Percentiles rank a stretch among this genome's conserved stretches.
Conservation (phyloP, 1,140 invertebrate genomes). For the Temnothorax longispinosus region DNA sequence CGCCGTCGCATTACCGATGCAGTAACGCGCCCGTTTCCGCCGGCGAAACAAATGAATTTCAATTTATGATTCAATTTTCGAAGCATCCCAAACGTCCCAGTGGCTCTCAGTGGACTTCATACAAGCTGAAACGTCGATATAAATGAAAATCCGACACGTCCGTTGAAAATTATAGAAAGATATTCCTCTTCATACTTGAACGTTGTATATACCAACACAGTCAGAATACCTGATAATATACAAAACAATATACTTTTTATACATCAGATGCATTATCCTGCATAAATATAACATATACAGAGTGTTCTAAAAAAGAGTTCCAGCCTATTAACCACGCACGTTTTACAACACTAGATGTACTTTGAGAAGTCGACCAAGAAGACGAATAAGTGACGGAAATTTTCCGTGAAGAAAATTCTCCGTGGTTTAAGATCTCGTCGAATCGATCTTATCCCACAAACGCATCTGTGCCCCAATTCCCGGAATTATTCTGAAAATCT, state of each 20-base stretch:
- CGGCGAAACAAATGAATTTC: slow-evolving; percentile 69
- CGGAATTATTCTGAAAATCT: slow-evolving; percentile 19
- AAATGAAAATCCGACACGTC: neutral
- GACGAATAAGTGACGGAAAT: neutral
- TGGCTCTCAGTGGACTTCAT: neutral
- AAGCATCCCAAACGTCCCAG: slow-evolving; percentile 41
- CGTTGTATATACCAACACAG: too few relatives aligned
- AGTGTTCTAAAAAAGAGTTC: neutral
- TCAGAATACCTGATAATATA: neutral
- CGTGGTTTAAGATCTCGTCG: neutral
- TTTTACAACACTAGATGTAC: too few relatives aligned
- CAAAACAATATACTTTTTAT: neutral
- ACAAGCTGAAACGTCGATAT: neutral
- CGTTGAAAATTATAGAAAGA: slow-evolving; percentile 19
- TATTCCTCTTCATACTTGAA: neutral
- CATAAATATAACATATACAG: neutral
- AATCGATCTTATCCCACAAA: neutral
- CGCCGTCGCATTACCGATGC: slow-evolving; percentile 60
- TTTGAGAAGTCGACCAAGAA: neutral
- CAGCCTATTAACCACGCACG: neutral
- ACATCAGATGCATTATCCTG: neutral
- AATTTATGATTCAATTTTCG: slow-evolving; percentile 77
- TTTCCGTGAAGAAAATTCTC: neutral
- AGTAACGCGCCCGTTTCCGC: slow-evolving; percentile 50
- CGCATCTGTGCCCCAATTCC: neutral